Evolutionary conservation across 35 echinoderm and acorn worm genomes (phyloP).

Genomic region (Heliocidaris tuberculata): DNA sequence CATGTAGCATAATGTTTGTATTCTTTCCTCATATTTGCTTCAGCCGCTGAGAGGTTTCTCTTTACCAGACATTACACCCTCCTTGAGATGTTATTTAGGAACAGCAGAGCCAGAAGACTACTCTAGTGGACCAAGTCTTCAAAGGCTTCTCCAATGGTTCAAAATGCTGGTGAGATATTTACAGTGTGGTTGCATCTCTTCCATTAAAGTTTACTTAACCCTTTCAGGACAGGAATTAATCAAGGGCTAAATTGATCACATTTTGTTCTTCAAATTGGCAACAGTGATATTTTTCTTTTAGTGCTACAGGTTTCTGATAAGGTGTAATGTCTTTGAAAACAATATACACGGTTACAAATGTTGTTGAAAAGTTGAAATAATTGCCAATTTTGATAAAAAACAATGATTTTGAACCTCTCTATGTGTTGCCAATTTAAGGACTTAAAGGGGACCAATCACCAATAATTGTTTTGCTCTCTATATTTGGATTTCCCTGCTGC

Average conservation of each 20-base stretch:
- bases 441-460: not conserved
- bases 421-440: too few species aligned
- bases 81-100: slow-evolving; percentile 48
- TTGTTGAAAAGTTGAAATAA: not conserved
- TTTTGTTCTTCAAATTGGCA: too few species aligned
- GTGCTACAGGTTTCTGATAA: too few species aligned
- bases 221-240: too few species aligned
- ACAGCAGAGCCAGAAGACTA: slow-evolving; percentile 47
- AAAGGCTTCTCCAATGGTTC: slow-evolving; percentile 50
- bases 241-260: too few species aligned
- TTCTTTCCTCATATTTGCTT: not conserved
- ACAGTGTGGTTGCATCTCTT: not conserved
- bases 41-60: slow-evolving; percentile 42
- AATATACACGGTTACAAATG: too few species aligned
- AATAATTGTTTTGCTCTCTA: not conserved
- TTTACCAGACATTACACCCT: not conserved
- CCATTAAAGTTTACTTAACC: not conserved
- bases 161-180: slow-evolving; percentile 19
- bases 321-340: too few species aligned
- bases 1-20: not conserved
- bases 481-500: not conserved
- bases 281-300: too few species aligned
- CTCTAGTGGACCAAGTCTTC: not conserved
- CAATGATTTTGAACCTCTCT: not conserved
- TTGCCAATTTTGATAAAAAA: not conserved